Evolutionary conservation across 2,888 invertebrate genomes (phyloP), one percentile per base, ranked within the genome.

Genomic region (Esperia sulphurella): DNA sequence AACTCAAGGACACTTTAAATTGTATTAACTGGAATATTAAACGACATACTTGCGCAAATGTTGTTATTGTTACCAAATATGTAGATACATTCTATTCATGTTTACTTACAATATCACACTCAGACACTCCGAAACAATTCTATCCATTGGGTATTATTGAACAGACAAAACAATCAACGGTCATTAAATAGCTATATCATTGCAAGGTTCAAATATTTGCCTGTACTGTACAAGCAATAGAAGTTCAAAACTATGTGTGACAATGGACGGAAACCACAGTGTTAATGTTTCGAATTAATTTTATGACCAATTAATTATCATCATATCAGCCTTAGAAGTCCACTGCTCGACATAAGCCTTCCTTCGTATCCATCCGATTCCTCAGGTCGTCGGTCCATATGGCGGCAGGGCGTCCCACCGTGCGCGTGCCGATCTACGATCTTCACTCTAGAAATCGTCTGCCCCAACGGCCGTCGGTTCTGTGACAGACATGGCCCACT

Each of bases 171-270:
- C 45, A 43, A 35, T 42, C 38, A 8, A 37, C 10, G 39, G 49
- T 45, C 45, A 45, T 45, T 37, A 35, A 44, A 45, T 49, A 12
- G 35, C 33, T 43, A 13, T 43, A 14, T 28, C 14, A 21, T 30
- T 29, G 13, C 8, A 13, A 9, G 31, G 42, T 40, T 14, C 13
- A 28, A 48, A 29, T 43, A 48, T 60, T 49, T 38, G 48, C 49
- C 48, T 48, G 53, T 49, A 53, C 51, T 51, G 49, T 50, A 48
- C 37, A n/a, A 41, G 44, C 59, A 51, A 55, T 55, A 46, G 47
- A 41, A 55, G 43, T 51, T 41, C 53, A 50, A 59, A 63, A 68
- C 64, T 65, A 61, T 61, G 60, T 61, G 59, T 50, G 55, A 61
- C 64, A 65, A 68, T 65, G 46, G 46, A 39, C 45, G 41, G 53